Percentiles rank a stretch among this genome's conserved stretches.
Conservation (phyloP, 2,113 vertebrate genomes). For the Carlito syrichta region DNA sequence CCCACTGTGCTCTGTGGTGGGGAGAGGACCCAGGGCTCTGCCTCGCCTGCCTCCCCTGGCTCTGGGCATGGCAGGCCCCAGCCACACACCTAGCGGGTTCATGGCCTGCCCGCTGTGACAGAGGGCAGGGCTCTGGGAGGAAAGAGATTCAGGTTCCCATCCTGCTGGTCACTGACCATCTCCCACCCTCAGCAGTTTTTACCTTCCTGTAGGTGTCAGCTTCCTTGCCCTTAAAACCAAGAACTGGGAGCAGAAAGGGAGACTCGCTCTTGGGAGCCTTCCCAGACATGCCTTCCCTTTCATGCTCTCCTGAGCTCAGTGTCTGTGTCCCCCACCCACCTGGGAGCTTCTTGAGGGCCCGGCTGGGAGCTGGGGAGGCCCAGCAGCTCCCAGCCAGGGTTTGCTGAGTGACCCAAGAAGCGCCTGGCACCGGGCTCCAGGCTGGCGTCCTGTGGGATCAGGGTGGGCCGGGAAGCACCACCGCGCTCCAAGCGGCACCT, state of each 20-base stretch:
- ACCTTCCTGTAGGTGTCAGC: not conserved
- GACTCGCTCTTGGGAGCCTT: not conserved
- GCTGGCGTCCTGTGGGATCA: no score
- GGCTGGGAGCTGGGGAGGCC: fast-evolving
- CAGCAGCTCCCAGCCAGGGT: not conserved
- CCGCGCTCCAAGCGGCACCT: not conserved
- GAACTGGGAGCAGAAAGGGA: not conserved
- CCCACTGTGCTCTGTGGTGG: not conserved
- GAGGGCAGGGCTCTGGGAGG: not conserved
- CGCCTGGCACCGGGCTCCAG: not conserved
- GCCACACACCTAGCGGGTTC: no score
- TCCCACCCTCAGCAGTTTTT: no score
- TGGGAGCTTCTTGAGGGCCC: not conserved
- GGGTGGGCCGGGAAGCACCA: not conserved
- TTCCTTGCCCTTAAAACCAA: not conserved
- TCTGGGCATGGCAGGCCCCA: not conserved
- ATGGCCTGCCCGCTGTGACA: not conserved
- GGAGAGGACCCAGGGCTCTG: no score
- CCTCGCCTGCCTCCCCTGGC: not conserved
- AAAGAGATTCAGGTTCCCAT: no score
- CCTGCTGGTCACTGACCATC: not conserved
- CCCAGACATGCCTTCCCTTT: not conserved
- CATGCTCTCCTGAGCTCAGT: not conserved
- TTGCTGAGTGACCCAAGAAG: not conserved
- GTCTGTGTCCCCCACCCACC: not conserved